These are phyloP conservation scores for Platyscapa corneri DNA, from an alignment of 1,140 invertebrate species.

Conservation along the genomic window DNA sequence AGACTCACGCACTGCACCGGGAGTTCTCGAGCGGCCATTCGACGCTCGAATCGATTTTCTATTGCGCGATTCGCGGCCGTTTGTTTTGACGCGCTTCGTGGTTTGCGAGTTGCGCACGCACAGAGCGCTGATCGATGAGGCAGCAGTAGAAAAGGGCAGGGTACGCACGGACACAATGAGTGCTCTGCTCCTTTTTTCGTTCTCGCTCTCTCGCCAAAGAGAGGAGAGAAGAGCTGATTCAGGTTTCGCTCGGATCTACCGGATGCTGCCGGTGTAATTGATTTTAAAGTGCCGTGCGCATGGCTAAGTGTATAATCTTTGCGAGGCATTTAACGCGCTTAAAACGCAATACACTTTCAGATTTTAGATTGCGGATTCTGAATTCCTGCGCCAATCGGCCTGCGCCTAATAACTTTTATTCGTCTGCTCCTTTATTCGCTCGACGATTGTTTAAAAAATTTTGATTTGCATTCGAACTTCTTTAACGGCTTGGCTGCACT, in stretches of 20 bases:
- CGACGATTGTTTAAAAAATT: background rate
- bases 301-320: no score
- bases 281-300: background rate
- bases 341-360: no score
- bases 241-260: no score
- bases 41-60: slow-evolving; percentile 22
- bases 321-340: no score
- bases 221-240: background rate
- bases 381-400: background rate
- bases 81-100: slow-evolving; percentile 15
- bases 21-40: background rate
- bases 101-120: background rate
- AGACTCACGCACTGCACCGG: background rate
- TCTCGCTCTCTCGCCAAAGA: background rate
- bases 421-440: background rate
- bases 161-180: background rate
- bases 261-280: background rate
- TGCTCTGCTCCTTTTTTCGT: background rate
- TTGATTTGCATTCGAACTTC: background rate
- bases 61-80: slow-evolving; percentile 13
- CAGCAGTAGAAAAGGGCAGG: background rate
- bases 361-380: background rate
- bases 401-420: background rate
- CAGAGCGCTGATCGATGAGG: background rate
- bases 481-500: background rate